These are phyloP conservation scores for Dinoponera quadriceps DNA, from an alignment of 1,140 invertebrate genomes.

Conservation along the genomic window DNA sequence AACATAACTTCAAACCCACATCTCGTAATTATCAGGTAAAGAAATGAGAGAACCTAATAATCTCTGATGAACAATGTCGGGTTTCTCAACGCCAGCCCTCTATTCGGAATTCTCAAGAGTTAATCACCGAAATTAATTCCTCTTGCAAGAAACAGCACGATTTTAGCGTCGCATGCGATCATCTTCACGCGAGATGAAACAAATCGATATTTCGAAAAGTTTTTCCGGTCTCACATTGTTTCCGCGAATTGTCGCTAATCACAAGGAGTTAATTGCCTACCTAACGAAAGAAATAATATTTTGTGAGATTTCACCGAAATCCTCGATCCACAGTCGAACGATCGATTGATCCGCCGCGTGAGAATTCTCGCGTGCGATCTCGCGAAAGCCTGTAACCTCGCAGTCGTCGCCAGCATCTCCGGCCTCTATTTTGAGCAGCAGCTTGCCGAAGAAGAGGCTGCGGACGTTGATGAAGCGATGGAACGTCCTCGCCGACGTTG, in stretches of 20 bases:
- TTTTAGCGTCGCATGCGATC: too few relatives aligned
- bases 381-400: conserved; percentile 30
- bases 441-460: conserved; percentile 16
- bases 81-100: neutral
- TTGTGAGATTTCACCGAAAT: conserved; percentile 9
- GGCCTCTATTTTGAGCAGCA: conserved; percentile 22
- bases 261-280: neutral
- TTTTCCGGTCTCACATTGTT: neutral
- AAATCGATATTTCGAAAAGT: neutral
- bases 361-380: conserved; percentile 8
- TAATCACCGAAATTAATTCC: conserved; percentile 20
- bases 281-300: conserved; percentile 2
- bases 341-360: neutral
- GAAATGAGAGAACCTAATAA: neutral
- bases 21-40: conserved; percentile 4
- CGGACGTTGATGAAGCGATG: conserved; percentile 40
- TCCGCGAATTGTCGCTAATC: neutral
- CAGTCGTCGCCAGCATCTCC: neutral
- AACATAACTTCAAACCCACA: neutral
- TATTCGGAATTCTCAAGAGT: conserved; percentile 17
- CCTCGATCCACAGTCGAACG: conserved; percentile 20
- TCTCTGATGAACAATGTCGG: conserved; percentile 18
- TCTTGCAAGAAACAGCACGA: neutral
- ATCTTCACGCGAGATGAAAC: neutral
- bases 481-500: conserved; percentile 51